Evolutionary conservation across 2,888 invertebrate genomes (phyloP), one percentile per base, ranked within the genome.

Genomic region (Tolmerus cingulatus): DNA sequence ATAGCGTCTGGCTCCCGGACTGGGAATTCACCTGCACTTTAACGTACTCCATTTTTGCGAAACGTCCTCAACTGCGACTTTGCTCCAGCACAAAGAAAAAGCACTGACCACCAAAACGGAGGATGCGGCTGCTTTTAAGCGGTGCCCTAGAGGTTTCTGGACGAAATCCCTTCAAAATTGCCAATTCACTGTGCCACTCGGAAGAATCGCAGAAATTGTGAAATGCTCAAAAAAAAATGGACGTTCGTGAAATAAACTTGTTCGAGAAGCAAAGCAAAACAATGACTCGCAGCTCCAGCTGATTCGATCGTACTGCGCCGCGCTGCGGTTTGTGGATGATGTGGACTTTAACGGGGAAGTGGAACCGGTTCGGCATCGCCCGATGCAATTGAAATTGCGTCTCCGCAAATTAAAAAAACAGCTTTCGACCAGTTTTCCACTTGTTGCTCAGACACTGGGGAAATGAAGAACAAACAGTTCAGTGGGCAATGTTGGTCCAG

Each of bases 191-290:
- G 9, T 23, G 19, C 7, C 12, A 27, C 66, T 27, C 19, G 27
- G 27, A 12, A 23, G 12, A 66, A 19, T 23, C 27, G 9, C 51
- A 66, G 27, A 66, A 66, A 27, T 66, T 66, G 66, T 23, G 23
- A 79, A 79, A 79, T 46, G 30, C 30, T 76, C n/a, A 76, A 76
- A n/a, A 74, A n/a, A 74, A 74, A 74, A 76, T 76, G 76, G 76
- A 76, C n/a, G 34, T 1, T n/a, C n/a, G 2, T 8, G 37, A 34
- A 74, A 76, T 9, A 7, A 34, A 76, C 76, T 37, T 14, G 16
- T 76, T 66, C 23, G 66, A 12, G 23, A 66, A 27, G 9, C 27
- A 27, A 66, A 66, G 9, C 66, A 66, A 66, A 66, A 66, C 66
- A 66, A 23, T 57, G 66, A 66, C 66, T 66, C 23, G 19, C 9